phyloP scores from a whole-genome alignment of 2,113 vertebrate genomes.

The Hyperoodon ampullatus region DNA sequence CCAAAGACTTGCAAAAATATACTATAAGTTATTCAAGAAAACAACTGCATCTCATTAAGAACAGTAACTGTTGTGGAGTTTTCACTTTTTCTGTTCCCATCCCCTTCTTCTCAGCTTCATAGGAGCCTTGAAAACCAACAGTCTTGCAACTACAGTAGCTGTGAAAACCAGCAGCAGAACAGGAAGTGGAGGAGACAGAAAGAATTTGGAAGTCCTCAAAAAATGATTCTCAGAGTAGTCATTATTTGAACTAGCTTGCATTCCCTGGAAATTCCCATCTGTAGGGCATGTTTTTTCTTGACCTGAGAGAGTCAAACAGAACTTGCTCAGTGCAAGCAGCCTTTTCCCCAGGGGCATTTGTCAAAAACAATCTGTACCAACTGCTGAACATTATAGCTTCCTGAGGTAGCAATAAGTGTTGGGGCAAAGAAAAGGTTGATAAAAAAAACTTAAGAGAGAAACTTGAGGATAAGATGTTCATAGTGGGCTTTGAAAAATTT shows the following conservation, averaged over 20 bases:
- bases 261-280: constrained; percentile 38
- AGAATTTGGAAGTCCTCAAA: background rate
- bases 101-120: background rate
- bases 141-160: background rate
- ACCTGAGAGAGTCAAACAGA: background rate
- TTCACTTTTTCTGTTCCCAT: background rate
- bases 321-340: background rate
- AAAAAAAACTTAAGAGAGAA: background rate
- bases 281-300: background rate
- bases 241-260: background rate
- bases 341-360: background rate
- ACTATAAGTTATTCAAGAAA: background rate
- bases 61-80: background rate
- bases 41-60: background rate
- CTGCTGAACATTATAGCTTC: background rate
- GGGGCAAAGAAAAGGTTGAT: background rate
- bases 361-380: background rate
- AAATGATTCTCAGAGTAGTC: background rate
- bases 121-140: background rate
- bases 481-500: background rate
- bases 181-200: background rate
- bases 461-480: background rate
- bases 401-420: background rate
- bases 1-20: background rate
- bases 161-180: background rate